A percentile compares a stretch with the other conserved stretches of the same genome.
phyloP scores from a whole-genome alignment of 2,113 vertebrate genomes.

The Larimichthys polyactis region DNA sequence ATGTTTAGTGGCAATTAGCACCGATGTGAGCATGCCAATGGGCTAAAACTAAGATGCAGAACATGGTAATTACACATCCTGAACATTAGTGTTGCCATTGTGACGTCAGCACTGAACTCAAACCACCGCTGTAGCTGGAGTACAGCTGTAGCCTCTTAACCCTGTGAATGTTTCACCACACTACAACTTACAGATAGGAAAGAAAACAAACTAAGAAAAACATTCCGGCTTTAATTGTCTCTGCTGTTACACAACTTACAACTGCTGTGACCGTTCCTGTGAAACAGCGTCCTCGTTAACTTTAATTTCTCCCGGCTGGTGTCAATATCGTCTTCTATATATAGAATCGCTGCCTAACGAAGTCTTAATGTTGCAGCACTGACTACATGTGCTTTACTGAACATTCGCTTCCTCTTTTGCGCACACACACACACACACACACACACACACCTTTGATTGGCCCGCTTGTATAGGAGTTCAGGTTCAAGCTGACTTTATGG shows the following conservation, averaged over 20 bases:
- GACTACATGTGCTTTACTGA: neutral
- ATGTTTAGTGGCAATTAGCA: no score
- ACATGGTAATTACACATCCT: neutral
- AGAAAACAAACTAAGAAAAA: neutral
- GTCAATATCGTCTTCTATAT: slow-evolving; percentile 15
- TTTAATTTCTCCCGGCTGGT: slow-evolving; percentile 19
- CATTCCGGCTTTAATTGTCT: neutral
- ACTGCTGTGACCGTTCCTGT: slow-evolving; percentile 23
- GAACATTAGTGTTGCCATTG: neutral
- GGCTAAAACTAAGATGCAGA: neutral
- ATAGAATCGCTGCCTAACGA: slow-evolving; percentile 10
- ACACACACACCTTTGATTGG: slow-evolving; percentile 15
- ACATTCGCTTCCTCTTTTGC: neutral
- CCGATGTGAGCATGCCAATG: neutral
- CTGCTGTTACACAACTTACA: neutral
- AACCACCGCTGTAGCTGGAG: neutral
- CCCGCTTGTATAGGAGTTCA: neutral
- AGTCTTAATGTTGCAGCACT: neutral
- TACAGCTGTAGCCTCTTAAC: neutral
- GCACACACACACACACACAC: slow-evolving; percentile 16
- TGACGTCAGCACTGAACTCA: neutral
- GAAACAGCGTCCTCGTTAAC: slow-evolving; percentile 15
- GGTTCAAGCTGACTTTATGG: slow-evolving; percentile 48
- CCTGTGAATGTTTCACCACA: neutral
- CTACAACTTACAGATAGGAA: neutral